Conservation (phyloP, 2,797 vertebrate species). For the Poeciliopsis paucimaculata region DNA sequence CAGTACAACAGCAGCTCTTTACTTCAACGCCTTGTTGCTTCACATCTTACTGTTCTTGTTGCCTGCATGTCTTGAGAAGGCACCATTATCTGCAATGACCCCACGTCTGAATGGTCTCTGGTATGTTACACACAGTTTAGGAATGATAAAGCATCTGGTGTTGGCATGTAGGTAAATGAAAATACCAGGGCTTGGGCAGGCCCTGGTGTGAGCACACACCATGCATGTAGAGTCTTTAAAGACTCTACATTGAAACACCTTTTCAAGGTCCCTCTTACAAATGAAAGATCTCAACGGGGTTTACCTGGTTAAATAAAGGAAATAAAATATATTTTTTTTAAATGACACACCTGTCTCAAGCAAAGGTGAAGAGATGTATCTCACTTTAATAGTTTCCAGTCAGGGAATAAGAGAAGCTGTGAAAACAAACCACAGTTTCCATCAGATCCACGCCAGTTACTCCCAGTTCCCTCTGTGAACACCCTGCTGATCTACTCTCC, state of each 20-base stretch:
- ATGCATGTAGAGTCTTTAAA: neutral
- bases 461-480: neutral
- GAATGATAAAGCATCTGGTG: neutral
- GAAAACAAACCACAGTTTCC: conserved; percentile 2
- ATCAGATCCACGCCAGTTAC: neutral
- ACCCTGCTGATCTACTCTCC: neutral
- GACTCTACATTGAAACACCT: too few relatives aligned
- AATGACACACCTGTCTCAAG: neutral
- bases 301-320: too few relatives aligned
- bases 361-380: neutral
- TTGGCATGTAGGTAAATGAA: too few relatives aligned
- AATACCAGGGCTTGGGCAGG: too few relatives aligned
- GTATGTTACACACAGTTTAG: too few relatives aligned
- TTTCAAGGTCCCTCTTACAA: too few relatives aligned
- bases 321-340: neutral
- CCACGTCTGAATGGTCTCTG: neutral
- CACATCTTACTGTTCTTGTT: neutral
- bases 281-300: too few relatives aligned
- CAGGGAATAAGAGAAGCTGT: neutral
- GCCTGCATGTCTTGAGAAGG: neutral
- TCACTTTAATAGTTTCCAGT: neutral
- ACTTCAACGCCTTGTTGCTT: neutral
- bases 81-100: neutral
- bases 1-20: neutral
- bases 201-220: neutral